These are phyloP conservation scores for Apodemus speciosus DNA, from an alignment of 2,113 vertebrate species.

Conservation along the genomic window DNA sequence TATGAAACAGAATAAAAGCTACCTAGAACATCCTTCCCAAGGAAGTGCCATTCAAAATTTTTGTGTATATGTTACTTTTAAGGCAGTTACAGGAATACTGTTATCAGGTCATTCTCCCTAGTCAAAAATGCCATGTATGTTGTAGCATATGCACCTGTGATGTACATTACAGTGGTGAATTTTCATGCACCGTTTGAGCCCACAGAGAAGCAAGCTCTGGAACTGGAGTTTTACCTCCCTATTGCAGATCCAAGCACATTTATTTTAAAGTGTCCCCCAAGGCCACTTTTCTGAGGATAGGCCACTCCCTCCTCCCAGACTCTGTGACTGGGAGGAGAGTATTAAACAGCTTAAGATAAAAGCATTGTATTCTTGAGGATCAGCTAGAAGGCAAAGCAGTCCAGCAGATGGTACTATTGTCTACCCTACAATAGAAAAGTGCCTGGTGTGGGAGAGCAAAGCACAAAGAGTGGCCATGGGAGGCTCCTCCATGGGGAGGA, in stretches of 20 bases:
- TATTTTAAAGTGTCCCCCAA: neutral
- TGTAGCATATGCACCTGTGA: neutral
- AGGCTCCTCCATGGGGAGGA: neutral
- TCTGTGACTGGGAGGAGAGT: neutral
- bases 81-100: neutral
- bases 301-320: neutral
- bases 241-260: neutral
- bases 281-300: neutral
- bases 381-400: neutral
- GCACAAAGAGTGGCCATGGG: neutral
- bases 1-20: neutral
- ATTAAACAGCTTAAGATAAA: neutral
- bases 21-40: neutral
- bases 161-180: neutral
- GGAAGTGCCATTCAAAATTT: neutral
- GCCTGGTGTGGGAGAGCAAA: neutral
- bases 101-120: slow-evolving; percentile 21
- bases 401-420: neutral
- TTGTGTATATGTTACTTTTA: neutral
- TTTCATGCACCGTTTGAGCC: neutral
- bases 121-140: neutral
- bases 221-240: neutral
- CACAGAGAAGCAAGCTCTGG: neutral
- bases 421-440: neutral
- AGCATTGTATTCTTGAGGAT: neutral